Evolutionary conservation across 2,888 invertebrate species (phyloP).

Genomic region (Epinotia bilunana): DNA sequence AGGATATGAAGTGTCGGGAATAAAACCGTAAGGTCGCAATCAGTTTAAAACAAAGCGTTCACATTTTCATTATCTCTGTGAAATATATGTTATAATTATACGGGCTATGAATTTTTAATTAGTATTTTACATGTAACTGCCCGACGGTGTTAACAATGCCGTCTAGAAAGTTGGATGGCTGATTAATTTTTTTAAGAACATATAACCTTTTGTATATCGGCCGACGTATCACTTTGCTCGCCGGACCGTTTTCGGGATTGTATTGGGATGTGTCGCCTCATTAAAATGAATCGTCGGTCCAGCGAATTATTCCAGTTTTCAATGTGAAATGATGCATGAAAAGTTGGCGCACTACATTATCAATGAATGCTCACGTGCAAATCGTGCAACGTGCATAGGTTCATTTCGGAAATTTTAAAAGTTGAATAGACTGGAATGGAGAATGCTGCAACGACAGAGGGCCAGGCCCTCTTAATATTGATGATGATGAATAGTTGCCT

Average conservation of each 20-base stretch:
- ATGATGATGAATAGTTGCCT: background rate
- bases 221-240: conserved; percentile 19
- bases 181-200: conserved; percentile 1
- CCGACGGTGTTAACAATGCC: background rate
- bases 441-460: too few species aligned
- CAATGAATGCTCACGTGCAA: background rate
- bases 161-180: background rate
- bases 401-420: too few species aligned
- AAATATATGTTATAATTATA: too few species aligned
- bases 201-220: conserved; percentile 11
- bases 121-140: conserved; percentile 34
- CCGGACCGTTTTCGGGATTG: conserved; percentile 14
- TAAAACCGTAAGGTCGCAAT: background rate
- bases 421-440: too few species aligned
- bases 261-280: conserved; percentile 28
- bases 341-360: background rate
- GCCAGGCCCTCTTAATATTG: too few species aligned
- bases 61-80: conserved; percentile 21
- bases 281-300: conserved; percentile 30
- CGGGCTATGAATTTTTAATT: conserved; percentile 35
- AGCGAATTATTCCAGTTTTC: conserved; percentile 24
- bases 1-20: background rate
- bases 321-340: conserved; percentile 26
- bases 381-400: too few species aligned
- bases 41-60: conserved; percentile 15